phyloP scores from a whole-genome alignment of 2,888 invertebrate species.

The Syritta pipiens region DNA sequence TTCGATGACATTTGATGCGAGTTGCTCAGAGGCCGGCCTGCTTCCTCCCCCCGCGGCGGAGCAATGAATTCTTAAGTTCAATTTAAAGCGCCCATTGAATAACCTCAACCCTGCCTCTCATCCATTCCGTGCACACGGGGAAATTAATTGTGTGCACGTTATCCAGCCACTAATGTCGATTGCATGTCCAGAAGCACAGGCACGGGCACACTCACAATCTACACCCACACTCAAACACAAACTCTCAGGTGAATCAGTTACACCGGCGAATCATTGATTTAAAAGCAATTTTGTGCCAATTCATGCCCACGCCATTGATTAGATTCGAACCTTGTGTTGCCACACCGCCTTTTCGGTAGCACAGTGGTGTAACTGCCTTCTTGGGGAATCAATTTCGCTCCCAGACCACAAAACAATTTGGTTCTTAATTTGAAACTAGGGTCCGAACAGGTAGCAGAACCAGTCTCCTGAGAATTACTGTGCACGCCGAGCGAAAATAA shows the following conservation, averaged over 20 bases:
- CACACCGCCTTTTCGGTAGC: not conserved
- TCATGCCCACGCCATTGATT: slow-evolving; percentile 69
- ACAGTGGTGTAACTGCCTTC: not conserved
- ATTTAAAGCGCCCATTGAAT: slow-evolving; percentile 30
- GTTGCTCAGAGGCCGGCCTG: not conserved
- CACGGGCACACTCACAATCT: no score
- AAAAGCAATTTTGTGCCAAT: slow-evolving; percentile 71
- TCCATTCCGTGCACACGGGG: not conserved
- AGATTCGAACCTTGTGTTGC: slow-evolving; percentile 44
- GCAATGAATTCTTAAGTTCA: slow-evolving; percentile 30
- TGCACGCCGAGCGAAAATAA: slow-evolving; percentile 24
- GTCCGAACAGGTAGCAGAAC: not conserved
- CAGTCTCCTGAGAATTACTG: not conserved
- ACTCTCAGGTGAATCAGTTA: slow-evolving; percentile 51
- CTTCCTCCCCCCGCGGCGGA: not conserved
- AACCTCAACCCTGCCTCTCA: not conserved
- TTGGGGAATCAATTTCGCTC: slow-evolving; percentile 28
- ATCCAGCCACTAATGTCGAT: slow-evolving; percentile 31
- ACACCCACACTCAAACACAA: no score
- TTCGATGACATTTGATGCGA: not conserved
- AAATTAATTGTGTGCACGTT: slow-evolving; percentile 32
- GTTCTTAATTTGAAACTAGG: slow-evolving; percentile 33
- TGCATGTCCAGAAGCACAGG: slow-evolving; percentile 43
- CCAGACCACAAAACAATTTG: slow-evolving; percentile 41
- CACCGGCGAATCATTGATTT: slow-evolving; percentile 68